These are phyloP conservation scores for Eumerus sabulonum DNA, from an alignment of 2,888 invertebrate genomes.

Conservation along the genomic window DNA sequence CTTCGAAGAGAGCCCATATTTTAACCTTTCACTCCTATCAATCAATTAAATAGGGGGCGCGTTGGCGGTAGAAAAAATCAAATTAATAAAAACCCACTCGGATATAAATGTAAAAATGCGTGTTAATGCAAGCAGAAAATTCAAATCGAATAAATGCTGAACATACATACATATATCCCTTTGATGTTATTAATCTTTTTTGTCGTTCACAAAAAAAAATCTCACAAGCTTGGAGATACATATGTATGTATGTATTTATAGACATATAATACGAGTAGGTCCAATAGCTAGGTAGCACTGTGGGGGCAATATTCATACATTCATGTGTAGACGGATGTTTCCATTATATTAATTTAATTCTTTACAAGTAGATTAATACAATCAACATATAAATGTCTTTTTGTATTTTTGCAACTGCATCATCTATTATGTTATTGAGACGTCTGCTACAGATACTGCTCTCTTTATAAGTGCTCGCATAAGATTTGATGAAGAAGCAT, in stretches of 20 bases:
- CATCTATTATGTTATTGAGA: too few species aligned
- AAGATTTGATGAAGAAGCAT: too few species aligned
- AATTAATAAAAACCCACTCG: slow-evolving; percentile 66
- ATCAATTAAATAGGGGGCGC: slow-evolving; percentile 61
- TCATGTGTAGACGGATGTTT: too few species aligned
- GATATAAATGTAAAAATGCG: slow-evolving; percentile 68
- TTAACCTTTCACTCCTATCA: slow-evolving; percentile 56
- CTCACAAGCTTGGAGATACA: slow-evolving; percentile 3
- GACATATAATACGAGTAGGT: too few species aligned
- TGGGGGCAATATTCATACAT: not conserved
- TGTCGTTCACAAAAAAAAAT: slow-evolving; percentile 37
- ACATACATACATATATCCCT: slow-evolving; percentile 63
- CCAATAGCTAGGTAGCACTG: too few species aligned
- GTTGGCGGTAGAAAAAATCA: slow-evolving; percentile 45
- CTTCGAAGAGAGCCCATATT: slow-evolving; percentile 5
- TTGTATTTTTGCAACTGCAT: too few species aligned
- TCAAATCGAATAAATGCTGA: slow-evolving; percentile 68
- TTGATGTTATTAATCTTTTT: slow-evolving; percentile 67
- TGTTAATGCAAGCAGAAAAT: slow-evolving; percentile 69
- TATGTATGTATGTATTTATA: not conserved
- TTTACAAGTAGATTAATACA: too few species aligned
- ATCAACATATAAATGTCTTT: too few species aligned
- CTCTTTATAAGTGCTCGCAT: too few species aligned
- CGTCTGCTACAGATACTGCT: too few species aligned
- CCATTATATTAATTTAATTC: too few species aligned